These are phyloP conservation scores for Myopa testacea DNA, from an alignment of 2,888 invertebrate genomes.

Conservation along the genomic window DNA sequence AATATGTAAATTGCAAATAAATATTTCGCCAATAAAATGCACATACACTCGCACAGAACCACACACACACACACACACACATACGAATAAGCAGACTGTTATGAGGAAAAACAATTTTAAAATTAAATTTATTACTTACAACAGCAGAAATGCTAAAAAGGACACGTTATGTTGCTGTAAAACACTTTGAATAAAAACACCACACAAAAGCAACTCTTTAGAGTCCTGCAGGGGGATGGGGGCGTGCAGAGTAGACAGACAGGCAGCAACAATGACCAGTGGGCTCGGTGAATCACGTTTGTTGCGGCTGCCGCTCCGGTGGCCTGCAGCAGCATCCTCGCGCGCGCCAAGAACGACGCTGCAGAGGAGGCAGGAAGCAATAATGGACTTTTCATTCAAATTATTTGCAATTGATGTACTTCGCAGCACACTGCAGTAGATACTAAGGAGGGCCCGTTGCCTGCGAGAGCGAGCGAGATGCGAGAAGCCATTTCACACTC, in stretches of 20 bases:
- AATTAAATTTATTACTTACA: slow-evolving; percentile 58
- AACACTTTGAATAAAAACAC: slow-evolving; percentile 45
- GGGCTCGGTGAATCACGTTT: slow-evolving; percentile 55
- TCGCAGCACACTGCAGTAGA: slow-evolving; percentile 17
- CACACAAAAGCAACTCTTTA: slow-evolving; percentile 54
- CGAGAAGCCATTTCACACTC: slow-evolving; percentile 42
- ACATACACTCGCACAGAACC: slow-evolving; percentile 31
- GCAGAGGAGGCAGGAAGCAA: slow-evolving; percentile 56
- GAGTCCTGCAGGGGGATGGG: slow-evolving; percentile 46
- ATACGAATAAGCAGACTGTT: slow-evolving; percentile 26
- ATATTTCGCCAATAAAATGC: slow-evolving; percentile 52
- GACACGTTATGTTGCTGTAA: slow-evolving; percentile 26
- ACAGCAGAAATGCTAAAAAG: slow-evolving; percentile 30
- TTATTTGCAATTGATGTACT: slow-evolving; percentile 54
- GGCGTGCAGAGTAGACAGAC: background rate
- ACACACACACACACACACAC: slow-evolving; percentile 42
- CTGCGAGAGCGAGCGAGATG: background rate
- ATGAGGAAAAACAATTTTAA: slow-evolving; percentile 52
- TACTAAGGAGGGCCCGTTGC: background rate
- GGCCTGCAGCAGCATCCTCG: slow-evolving; percentile 48
- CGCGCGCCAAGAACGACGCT: slow-evolving; percentile 45
- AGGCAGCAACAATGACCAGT: slow-evolving; percentile 42
- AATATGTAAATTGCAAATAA: slow-evolving; percentile 62
- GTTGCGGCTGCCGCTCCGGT: slow-evolving; percentile 47
- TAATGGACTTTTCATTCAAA: slow-evolving; percentile 68